phyloP scores from a whole-genome alignment of 92 coral and sea anemone genomes.

The Ricordea florida region DNA sequence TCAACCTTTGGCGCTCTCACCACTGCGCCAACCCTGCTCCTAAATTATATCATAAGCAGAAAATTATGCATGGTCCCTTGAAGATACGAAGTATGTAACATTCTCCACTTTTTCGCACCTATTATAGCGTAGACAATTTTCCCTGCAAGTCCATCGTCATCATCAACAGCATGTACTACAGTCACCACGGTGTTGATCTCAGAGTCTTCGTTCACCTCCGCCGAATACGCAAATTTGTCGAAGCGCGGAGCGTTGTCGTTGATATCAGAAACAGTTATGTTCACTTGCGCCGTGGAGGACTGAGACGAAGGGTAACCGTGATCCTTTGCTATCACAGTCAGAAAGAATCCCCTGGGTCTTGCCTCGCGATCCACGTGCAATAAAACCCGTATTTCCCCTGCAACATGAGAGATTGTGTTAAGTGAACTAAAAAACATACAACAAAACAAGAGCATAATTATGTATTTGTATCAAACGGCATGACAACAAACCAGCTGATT shows the following conservation, averaged over 20 bases:
- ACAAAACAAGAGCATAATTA: too few relatives aligned
- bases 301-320: conserved; percentile 89
- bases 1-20: too few relatives aligned
- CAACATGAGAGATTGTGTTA: not conserved
- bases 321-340: conserved; percentile 81
- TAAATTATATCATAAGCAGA: too few relatives aligned
- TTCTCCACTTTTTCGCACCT: too few relatives aligned
- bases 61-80: too few relatives aligned
- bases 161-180: conserved; percentile 79
- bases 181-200: conserved; percentile 57
- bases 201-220: conserved; percentile 76
- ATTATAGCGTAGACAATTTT: conserved; percentile 72
- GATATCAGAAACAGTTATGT: conserved; percentile 86
- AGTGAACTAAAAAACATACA: too few relatives aligned
- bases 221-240: conserved; percentile 82
- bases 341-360: conserved; percentile 79
- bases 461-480: too few relatives aligned
- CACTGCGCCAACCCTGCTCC: too few relatives aligned
- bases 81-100: too few relatives aligned
- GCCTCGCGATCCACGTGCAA: conserved; percentile 86
- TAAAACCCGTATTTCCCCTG: conserved; percentile 76
- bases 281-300: conserved; percentile 71
- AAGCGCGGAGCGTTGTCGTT: conserved; percentile 92
- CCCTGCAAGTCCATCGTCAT: conserved; percentile 90
- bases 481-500: too few relatives aligned